Percentiles rank a stretch among this genome's conserved stretches.
Conservation (phyloP, 2,113 vertebrate genomes). For the Noctilio leporinus region DNA sequence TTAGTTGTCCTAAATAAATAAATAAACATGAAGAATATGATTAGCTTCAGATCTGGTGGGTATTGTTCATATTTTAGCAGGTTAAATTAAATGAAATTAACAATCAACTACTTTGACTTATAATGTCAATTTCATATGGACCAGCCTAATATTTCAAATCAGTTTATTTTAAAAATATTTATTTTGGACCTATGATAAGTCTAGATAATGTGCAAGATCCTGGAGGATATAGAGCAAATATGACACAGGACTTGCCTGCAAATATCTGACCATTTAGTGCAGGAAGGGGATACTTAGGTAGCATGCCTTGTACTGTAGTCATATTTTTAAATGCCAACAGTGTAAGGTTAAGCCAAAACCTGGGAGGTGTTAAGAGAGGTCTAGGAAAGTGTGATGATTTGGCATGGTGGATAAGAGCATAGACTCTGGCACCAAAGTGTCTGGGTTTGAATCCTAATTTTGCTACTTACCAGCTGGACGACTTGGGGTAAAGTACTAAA, state of each 20-base stretch:
- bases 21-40: background rate
- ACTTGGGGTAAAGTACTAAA: background rate
- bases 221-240: background rate
- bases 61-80: background rate
- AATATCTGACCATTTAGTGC: background rate
- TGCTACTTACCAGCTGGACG: background rate
- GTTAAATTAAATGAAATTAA: background rate
- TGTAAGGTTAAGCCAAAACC: background rate
- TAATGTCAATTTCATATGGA: background rate
- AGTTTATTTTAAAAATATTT: background rate
- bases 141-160: background rate
- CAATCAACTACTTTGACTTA: background rate
- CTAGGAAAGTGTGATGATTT: background rate
- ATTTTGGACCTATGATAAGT: background rate
- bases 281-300: background rate
- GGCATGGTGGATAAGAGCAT: background rate
- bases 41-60: background rate
- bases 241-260: background rate
- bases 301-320: background rate
- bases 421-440: background rate
- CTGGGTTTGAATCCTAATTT: background rate
- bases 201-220: background rate
- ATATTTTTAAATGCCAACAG: background rate
- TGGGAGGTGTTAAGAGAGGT: background rate
- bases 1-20: too few relatives aligned